Evolutionary conservation across 2,797 vertebrate species (phyloP), one percentile per base, ranked within the genome.

Genomic region (Thunnus albacares): DNA sequence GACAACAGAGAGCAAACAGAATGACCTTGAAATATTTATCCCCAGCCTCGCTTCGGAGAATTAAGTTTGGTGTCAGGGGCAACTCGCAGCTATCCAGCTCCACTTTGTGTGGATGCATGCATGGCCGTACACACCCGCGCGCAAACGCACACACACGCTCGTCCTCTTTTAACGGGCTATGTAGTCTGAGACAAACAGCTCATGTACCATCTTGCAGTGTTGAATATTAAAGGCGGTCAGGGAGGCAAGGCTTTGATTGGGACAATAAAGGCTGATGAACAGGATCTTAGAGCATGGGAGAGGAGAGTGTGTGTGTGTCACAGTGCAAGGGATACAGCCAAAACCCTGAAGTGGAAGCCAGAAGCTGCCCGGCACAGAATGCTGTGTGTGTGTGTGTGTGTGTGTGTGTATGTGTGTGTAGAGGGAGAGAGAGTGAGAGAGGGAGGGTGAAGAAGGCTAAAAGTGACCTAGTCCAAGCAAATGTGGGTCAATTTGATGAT

Each of bases 21-120:
- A 90, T 96, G 95, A 95, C 95, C 95, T 95, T 96, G 94, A 96
- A 95, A 94, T 93, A 94, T 94, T 92, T 93, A 96, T 96, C 93
- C 91, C 87, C 89, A 94, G 93, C 80, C 93, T 90, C 86, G 90
- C 93, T 94, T 95, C 86, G 86, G 93, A 95, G 93, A 93, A 93
- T 94, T 91, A 92, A 93, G 92, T 94, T 95, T 91, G 88, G 93
- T 94, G 92, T 91, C 87, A 84, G 92, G 92, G 89, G 90, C 87
- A 87, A 92, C 93, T 90, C 79, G 64, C 83, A 90, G 90, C 92
- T 59, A 90, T 89, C 87, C 87, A 91, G 83, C 87, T 83, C 79
- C 88, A 86, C 91, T 90, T 86, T 83, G 83, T 90, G 90, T 81
- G 77, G 80, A 88, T 78, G 65, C 76, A 41, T 62, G 73, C 69